Evolutionary conservation across 2,797 vertebrate species (phyloP), one percentile per base, ranked within the genome.

Genomic region (Diplodus sargus): DNA sequence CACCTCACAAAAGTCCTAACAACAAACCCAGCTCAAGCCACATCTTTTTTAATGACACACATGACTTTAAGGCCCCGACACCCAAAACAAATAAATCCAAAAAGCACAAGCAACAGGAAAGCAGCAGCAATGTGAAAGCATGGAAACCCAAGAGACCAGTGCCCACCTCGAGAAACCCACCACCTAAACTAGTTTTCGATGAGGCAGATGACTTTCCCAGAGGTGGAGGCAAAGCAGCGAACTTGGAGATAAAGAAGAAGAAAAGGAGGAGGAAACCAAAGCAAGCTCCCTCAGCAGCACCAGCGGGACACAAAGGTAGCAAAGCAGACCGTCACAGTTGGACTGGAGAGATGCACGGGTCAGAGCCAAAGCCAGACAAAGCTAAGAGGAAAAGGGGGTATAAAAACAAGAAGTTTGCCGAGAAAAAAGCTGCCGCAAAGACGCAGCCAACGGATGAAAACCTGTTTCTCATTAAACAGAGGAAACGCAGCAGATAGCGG

Each of bases 401-500:
- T 23, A 42, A 0, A 67, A 7, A 0, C 10, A 10, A 10, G 20
- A 80, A 39, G 65, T 80, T 42, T 7, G n/a, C 62, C 4, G 43
- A 61, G 5, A 91, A 86, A 78, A 87, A 89, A 10, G 15, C 0
- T 2, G 43, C 16, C 0, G 59, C 60, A 1, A 56, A 72, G 18
- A 75, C 71, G 76, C 85, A 92, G 74, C 89, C 90, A 23, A 71
- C 79, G 0, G 93, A 95, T 28, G 94, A 95, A 82, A 91, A 96
- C 87, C 92, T 96, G 73, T 96, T 96, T 66, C 57, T 51, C 58
- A 96, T 96, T 79, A 96, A 95, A 87, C 95, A 96, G 79, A 94
- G 85, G 80, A 92, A 81, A 77, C 53, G 64, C 62, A 91, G 61
- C 5, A 88, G 81, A 87, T 87, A 87, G 52, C 65, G 6, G 12